phyloP scores from a whole-genome alignment of 1,140 invertebrate species.

The Sitodiplosis mosellana region DNA sequence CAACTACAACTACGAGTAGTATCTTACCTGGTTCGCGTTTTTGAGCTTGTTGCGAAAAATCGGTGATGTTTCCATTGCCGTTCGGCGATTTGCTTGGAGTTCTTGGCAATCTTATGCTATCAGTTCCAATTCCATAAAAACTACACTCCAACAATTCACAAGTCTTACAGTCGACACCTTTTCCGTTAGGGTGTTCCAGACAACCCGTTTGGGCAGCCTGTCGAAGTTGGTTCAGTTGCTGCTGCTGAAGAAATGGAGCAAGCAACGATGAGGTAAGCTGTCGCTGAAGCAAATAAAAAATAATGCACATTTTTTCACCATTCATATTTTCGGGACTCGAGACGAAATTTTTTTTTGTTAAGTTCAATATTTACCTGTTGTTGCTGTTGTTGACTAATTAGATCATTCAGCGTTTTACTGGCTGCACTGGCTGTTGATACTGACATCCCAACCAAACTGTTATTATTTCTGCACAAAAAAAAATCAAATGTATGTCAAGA shows the following conservation, averaged over 20 bases:
- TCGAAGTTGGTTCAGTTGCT: conserved; percentile 10
- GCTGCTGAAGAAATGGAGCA: conserved; percentile 12
- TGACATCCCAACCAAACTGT: no score
- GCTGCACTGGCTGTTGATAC: no score
- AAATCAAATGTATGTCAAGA: no score
- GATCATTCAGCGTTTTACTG: no score
- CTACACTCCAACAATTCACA: conserved; percentile 18
- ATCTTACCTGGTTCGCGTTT: conserved; percentile 19
- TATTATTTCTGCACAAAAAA: no score
- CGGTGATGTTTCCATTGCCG: conserved; percentile 18
- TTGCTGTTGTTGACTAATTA: no score
- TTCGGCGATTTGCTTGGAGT: conserved; percentile 10
- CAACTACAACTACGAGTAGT: no score
- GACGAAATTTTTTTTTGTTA: no score
- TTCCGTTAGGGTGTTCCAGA: conserved; percentile 18
- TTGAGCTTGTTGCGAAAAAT: conserved; percentile 14
- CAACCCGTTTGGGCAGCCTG: conserved; percentile 19
- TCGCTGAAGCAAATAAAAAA: neutral
- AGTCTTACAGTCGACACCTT: conserved; percentile 18
- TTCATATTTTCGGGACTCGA: no score
- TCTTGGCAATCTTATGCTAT: conserved; percentile 1
- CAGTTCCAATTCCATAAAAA: neutral
- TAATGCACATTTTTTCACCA: no score
- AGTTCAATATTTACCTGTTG: no score
- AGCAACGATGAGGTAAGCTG: neutral